Percentiles rank a stretch among this genome's conserved stretches.
These are phyloP conservation scores for Cathartes aura DNA, from an alignment of 2,113 vertebrate genomes.

Conservation along the genomic window DNA sequence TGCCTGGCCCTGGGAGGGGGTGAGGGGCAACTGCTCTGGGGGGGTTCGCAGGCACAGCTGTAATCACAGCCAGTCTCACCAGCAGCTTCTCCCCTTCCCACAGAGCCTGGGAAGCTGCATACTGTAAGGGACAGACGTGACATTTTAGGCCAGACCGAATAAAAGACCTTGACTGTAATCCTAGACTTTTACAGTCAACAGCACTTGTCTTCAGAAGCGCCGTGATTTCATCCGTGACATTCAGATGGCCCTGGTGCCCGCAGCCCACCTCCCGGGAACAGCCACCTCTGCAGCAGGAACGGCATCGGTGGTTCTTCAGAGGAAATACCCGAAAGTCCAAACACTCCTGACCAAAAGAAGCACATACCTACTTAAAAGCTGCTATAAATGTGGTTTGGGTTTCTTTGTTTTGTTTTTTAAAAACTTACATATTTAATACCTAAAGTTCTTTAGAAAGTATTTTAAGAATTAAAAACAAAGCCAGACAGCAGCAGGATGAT, in stretches of 20 bases:
- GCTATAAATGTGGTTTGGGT: too few relatives aligned
- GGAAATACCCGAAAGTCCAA: background rate
- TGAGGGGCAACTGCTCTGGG: accelerated
- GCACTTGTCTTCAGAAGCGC: background rate
- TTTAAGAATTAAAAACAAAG: background rate
- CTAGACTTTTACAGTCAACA: background rate
- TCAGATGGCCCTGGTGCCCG: background rate
- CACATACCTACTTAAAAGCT: background rate
- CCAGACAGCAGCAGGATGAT: background rate
- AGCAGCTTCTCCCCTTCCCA: background rate
- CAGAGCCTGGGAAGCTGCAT: accelerated
- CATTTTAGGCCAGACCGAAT: background rate
- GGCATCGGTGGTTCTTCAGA: accelerated
- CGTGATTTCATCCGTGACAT: background rate
- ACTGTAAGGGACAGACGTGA: background rate
- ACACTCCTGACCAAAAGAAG: background rate
- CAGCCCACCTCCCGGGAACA: background rate
- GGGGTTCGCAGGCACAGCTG: background rate
- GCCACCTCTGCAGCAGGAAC: background rate
- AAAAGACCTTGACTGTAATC: background rate
- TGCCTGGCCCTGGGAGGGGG: background rate
- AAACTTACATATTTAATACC: background rate
- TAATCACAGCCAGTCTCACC: background rate
- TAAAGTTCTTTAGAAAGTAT: background rate
- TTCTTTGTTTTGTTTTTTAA: background rate